A percentile compares a stretch with the other conserved stretches of the same genome.
Evolutionary conservation across 2,113 vertebrate genomes (phyloP).

Genomic region (Danionella cerebrum): DNA sequence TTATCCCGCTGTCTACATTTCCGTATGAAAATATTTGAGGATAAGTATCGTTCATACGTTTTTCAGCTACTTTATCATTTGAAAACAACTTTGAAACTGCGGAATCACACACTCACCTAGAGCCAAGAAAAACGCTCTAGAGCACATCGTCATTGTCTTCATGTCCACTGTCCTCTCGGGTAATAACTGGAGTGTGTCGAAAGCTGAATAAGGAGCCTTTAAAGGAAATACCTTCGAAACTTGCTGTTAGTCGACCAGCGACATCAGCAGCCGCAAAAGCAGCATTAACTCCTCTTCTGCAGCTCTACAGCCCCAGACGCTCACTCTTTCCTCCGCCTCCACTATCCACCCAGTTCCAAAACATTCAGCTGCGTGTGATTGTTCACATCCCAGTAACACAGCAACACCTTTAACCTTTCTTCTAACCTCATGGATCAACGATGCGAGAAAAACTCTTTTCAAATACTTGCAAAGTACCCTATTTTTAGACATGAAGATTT

Average conservation of each 20-base stretch:
- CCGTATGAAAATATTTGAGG: no score
- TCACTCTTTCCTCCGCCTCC: no score
- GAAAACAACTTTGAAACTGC: no score
- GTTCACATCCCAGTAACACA: neutral
- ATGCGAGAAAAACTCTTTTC: no score
- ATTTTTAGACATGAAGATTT: no score
- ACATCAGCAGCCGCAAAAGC: slow-evolving; percentile 22
- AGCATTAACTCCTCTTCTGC: neutral
- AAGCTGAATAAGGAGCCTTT: neutral
- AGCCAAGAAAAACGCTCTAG: slow-evolving; percentile 13
- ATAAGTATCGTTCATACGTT: no score
- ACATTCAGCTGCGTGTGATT: neutral
- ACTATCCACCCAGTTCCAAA: neutral
- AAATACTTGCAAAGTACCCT: no score
- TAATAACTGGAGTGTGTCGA: neutral
- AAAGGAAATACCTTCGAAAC: neutral
- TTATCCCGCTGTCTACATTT: no score
- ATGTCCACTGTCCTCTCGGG: neutral
- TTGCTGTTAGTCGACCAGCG: slow-evolving; percentile 38
- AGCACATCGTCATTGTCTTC: neutral
- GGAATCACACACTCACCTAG: slow-evolving; percentile 27
- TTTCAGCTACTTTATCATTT: no score
- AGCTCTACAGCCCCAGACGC: neutral
- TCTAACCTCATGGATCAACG: no score
- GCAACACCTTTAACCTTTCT: no score